Percentiles rank a stretch among this genome's conserved stretches.
Evolutionary conservation across 2,888 invertebrate species (phyloP).

Genomic region (Cerastis leucographa): DNA sequence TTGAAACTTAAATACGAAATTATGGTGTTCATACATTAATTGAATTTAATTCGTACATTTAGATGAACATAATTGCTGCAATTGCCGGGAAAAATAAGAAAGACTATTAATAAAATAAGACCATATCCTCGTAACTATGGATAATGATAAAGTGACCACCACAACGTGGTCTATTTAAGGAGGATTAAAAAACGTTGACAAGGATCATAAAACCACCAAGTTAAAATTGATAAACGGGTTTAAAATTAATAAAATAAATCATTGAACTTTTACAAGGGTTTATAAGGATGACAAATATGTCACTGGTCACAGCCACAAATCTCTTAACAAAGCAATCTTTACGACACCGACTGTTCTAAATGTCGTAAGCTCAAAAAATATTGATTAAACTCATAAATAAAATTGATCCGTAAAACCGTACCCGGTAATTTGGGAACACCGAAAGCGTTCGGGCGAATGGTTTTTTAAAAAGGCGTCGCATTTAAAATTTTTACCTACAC

Average conservation of each 20-base stretch:
- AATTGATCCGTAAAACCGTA: constrained; percentile 62
- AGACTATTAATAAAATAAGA: constrained; percentile 32
- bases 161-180: constrained; percentile 14
- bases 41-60: constrained; percentile 61
- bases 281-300: constrained; percentile 33
- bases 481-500: constrained; percentile 73
- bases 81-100: constrained; percentile 26
- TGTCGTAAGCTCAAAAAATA: constrained; percentile 60
- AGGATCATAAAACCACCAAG: constrained; percentile 20
- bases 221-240: constrained; percentile 31
- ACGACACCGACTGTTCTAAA: constrained; percentile 43
- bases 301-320: constrained; percentile 39
- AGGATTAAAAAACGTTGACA: constrained; percentile 30
- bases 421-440: constrained; percentile 72
- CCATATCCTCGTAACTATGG: constrained; percentile 30
- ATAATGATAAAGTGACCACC: constrained; percentile 35
- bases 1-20: constrained; percentile 58
- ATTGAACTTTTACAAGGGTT: constrained; percentile 10
- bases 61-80: constrained; percentile 51
- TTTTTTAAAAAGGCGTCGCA: constrained; percentile 76
- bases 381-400: constrained; percentile 69
- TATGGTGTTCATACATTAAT: constrained; percentile 57
- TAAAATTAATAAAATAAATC: constrained; percentile 10
- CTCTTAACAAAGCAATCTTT: constrained; percentile 45
- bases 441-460: constrained; percentile 71